These are phyloP conservation scores for Lacerta agilis DNA, from an alignment of 2,797 vertebrate genomes.

Conservation along the genomic window DNA sequence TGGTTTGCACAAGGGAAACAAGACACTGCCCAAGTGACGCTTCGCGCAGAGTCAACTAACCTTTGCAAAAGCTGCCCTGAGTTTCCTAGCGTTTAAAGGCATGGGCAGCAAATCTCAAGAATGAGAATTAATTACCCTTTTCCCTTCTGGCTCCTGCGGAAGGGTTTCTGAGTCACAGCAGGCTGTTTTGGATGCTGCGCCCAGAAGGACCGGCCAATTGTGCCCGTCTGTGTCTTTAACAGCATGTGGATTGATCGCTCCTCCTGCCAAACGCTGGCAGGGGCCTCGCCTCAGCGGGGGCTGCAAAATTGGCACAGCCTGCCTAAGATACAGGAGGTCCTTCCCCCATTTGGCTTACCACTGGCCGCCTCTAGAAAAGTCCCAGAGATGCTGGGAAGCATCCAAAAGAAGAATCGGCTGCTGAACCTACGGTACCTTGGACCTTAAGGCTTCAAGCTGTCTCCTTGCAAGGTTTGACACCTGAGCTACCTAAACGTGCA, in stretches of 20 bases:
- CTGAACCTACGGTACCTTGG: not conserved
- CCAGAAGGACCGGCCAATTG: not conserved
- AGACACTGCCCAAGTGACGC: no score
- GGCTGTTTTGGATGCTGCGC: not conserved
- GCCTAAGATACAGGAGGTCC: not conserved
- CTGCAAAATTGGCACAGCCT: not conserved
- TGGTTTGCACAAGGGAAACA: not conserved
- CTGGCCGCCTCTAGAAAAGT: not conserved
- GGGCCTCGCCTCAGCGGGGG: not conserved
- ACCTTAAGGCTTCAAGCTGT: not conserved
- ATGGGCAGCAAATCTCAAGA: not conserved
- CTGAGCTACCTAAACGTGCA: not conserved
- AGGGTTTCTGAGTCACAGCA: not conserved
- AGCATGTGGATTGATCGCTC: not conserved
- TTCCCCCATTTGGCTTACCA: no score
- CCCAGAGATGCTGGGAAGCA: not conserved
- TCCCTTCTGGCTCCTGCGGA: not conserved
- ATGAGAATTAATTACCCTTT: slow-evolving; percentile 37
- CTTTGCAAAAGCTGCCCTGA: not conserved
- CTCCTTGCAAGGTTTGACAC: not conserved
- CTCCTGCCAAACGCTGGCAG: not conserved
- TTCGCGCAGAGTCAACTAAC: not conserved
- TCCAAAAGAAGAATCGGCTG: no score
- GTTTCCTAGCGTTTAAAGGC: not conserved
- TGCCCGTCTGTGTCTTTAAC: not conserved